Evolutionary conservation across 1,140 invertebrate genomes (phyloP), one percentile per base, ranked within the genome.

Genomic region (Drosophila trapezifrons): DNA sequence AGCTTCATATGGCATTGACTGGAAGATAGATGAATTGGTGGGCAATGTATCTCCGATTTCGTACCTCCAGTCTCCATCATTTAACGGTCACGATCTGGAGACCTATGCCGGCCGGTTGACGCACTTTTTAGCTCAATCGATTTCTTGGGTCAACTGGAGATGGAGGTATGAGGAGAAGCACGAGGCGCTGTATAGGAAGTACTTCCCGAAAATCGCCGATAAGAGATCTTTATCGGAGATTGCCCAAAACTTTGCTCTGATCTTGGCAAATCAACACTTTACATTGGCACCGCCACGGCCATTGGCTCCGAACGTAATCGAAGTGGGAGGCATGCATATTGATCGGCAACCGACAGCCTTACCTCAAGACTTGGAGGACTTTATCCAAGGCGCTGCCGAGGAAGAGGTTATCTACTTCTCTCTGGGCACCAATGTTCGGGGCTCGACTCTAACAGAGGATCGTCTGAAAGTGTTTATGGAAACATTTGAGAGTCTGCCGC

Each of bases 371-470:
- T 67, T 94, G 1, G 86, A 94, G 83, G 89, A 92, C 35, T 93
- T 94, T 70, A 78, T 95, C 27, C 93, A 95, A 60, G 90, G 92
- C 25, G 92, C 94, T 2, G 67, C 64, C 2, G 90, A 83, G 2
- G 54, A 94, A 10, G 94, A 94, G 7, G 93, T 93, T 1, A 89
- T 95, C 6, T 94, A 94, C 40, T 93, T 95, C 47, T 95, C 93
- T 40, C 92, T 95, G 25, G 95, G 95, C 9, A 38, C 42, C 5
- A 47, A 47, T 2, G 93, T 94, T 0, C 94, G 94, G 78, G 77
- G 85, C 47, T 90, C 92, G 7, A 93, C 92, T 27, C 76, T 95
- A 60, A 91, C 93, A 0, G 18, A 70, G 2, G 91, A 93, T 0
- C 93, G 93, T 42, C 73, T 71, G 70, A 92, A 37, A 38, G 54